Percentiles rank a stretch among this genome's conserved stretches.
Conservation (phyloP, 2,113 vertebrate genomes). For the Tautogolabrus adspersus region DNA sequence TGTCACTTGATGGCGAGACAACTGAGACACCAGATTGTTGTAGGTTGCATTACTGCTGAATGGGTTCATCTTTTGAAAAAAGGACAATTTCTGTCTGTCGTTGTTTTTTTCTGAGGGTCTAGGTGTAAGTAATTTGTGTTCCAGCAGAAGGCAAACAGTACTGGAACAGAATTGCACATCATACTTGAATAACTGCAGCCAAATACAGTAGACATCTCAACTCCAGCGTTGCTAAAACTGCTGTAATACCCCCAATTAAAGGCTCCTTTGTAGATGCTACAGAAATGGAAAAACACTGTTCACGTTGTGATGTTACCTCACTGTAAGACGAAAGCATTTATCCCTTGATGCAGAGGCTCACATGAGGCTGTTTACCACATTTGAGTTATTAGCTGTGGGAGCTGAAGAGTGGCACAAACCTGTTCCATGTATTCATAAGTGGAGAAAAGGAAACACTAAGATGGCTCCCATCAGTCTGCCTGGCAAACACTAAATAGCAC, state of each 20-base stretch:
- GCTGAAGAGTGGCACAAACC: constrained; percentile 28
- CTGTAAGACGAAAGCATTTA: neutral
- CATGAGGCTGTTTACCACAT: constrained; percentile 20
- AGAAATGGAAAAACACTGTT: constrained; percentile 35
- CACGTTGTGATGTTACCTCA: constrained; percentile 9
- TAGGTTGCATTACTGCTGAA: too few species aligned
- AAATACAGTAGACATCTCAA: constrained; percentile 9
- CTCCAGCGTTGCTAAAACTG: constrained; percentile 10
- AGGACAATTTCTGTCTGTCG: too few species aligned
- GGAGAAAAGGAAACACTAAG: constrained; percentile 33
- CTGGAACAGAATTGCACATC: neutral
- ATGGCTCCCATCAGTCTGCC: constrained; percentile 50
- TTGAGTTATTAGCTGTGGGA: constrained; percentile 57
- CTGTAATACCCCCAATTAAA: constrained; percentile 3
- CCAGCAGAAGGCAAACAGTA: too few species aligned
- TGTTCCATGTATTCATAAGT: constrained; percentile 51
- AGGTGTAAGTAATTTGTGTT: too few species aligned
- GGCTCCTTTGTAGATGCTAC: constrained; percentile 15
- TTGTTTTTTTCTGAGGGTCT: too few species aligned
- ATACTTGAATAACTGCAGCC: constrained; percentile 2
- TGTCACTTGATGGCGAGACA: too few species aligned
- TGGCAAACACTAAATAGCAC: constrained; percentile 38
- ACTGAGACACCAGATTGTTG: too few species aligned
- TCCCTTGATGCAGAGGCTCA: constrained; percentile 35
- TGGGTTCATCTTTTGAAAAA: too few species aligned